A percentile compares a stretch with the other conserved stretches of the same genome.
Evolutionary conservation across 2,113 vertebrate genomes (phyloP).

Genomic region (Brienomyrus brachyistius): DNA sequence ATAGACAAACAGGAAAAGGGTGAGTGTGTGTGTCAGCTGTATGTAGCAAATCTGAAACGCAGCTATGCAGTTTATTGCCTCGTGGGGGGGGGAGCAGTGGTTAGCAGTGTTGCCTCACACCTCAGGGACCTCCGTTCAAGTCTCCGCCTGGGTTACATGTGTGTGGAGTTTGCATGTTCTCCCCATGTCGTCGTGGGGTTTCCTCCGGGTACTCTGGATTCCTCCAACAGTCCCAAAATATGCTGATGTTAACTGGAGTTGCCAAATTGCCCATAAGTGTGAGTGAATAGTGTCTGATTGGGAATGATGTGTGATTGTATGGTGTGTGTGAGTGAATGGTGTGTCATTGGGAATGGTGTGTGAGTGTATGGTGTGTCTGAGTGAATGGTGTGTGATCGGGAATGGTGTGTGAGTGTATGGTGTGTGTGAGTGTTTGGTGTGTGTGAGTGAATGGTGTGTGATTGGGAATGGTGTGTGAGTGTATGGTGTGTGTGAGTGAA

Average conservation of each 20-base stretch:
- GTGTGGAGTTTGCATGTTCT: not conserved
- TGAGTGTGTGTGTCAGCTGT: not conserved
- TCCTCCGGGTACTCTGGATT: not conserved
- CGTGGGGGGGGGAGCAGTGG: not conserved
- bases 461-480: no score
- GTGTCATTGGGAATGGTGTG: no score
- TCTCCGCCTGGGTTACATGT: not conserved
- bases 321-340: no score
- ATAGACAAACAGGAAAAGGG: slow-evolving; percentile 30
- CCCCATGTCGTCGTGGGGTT: not conserved
- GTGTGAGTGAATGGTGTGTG: no score
- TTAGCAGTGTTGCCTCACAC: not conserved
- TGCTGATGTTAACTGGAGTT: not conserved
- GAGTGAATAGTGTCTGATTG: no score
- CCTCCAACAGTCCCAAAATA: not conserved
- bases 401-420: no score
- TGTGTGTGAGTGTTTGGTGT: not conserved
- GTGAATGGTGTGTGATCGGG: no score
- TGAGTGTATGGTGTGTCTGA: no score
- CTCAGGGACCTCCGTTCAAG: not conserved
- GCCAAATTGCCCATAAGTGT: not conserved
- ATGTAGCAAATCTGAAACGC: not conserved
- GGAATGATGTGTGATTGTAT: not conserved
- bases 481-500: no score
- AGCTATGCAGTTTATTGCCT: not conserved